Percentiles rank a stretch among this genome's conserved stretches.
phyloP scores from a whole-genome alignment of 1,140 invertebrate species.

The Zaprionus camerounensis region DNA sequence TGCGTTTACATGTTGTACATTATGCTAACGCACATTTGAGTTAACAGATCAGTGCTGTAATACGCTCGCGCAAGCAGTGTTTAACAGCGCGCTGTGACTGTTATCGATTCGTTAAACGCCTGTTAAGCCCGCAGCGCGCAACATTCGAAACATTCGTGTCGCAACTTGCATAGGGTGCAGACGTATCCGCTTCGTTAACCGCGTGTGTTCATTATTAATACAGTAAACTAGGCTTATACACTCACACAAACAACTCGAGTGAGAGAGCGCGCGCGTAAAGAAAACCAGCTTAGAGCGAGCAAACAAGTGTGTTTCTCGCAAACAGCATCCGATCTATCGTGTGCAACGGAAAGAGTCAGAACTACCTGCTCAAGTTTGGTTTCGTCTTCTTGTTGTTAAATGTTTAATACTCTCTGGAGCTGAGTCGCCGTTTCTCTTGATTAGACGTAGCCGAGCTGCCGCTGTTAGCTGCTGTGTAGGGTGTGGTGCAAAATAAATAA shows the following conservation, averaged over 20 bases:
- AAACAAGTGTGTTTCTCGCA: conserved; percentile 60
- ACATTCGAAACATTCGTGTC: conserved; percentile 44
- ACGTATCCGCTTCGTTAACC: conserved; percentile 40
- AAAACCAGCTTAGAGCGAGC: conserved; percentile 77
- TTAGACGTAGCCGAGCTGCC: conserved; percentile 13
- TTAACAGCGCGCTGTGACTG: background rate
- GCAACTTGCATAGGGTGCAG: conserved; percentile 47
- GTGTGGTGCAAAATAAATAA: conserved; percentile 66
- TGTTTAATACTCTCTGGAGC: conserved; percentile 36
- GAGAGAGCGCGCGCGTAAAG: conserved; percentile 45
- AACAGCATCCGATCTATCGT: conserved; percentile 63
- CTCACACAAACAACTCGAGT: conserved; percentile 15
- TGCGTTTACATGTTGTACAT: background rate
- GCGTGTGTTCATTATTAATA: conserved; percentile 31
- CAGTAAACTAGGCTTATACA: conserved; percentile 61
- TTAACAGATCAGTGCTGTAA: conserved; percentile 3
- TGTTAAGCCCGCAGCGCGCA: conserved; percentile 6
- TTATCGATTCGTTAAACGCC: background rate
- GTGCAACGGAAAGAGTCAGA: conserved; percentile 67
- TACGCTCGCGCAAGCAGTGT: background rate
- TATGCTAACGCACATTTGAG: conserved; percentile 7
- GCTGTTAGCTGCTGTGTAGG: conserved; percentile 38
- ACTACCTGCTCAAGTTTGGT: conserved; percentile 50
- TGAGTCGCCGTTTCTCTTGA: conserved; percentile 44
- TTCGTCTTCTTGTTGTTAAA: conserved; percentile 43